Evolutionary conservation across 2,797 vertebrate species (phyloP).

Genomic region (Thalassophryne amazonica): DNA sequence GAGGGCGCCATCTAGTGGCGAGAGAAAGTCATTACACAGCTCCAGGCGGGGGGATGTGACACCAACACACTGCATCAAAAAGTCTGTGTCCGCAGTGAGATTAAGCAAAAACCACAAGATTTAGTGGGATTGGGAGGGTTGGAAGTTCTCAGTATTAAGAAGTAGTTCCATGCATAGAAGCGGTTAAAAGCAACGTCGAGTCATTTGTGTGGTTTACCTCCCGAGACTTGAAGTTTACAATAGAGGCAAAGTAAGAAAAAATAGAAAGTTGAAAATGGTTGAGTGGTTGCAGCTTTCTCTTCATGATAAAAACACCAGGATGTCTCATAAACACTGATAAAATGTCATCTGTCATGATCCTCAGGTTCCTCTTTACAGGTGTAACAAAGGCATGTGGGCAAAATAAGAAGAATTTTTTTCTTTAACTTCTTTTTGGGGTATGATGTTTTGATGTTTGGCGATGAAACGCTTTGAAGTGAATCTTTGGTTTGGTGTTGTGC

Average conservation of each 20-base stretch:
- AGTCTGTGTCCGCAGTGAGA: too few species aligned
- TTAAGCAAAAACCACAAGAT: too few species aligned
- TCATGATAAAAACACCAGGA: constrained; percentile 16
- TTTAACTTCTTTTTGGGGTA: constrained; percentile 41
- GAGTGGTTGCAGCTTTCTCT: constrained; percentile 11
- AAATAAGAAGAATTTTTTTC: constrained; percentile 29
- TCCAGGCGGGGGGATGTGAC: too few species aligned
- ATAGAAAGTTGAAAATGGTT: constrained; percentile 41
- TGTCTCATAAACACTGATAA: constrained; percentile 16
- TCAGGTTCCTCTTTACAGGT: constrained; percentile 21
- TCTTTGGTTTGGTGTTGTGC: constrained; percentile 43
- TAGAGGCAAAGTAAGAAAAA: constrained; percentile 32
- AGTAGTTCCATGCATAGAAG: constrained; percentile 58
- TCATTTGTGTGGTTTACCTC: constrained; percentile 36
- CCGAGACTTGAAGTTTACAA: constrained; percentile 63
- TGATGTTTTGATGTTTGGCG: constrained; percentile 46
- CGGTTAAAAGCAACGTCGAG: constrained; percentile 35
- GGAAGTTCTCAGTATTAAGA: constrained; percentile 57
- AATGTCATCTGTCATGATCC: constrained; percentile 39
- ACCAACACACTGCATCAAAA: too few species aligned
- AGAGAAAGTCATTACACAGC: too few species aligned
- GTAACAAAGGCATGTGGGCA: constrained; percentile 7
- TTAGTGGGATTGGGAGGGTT: too few species aligned
- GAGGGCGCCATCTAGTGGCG: too few species aligned
- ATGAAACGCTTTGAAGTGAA: constrained; percentile 63